Evolutionary conservation across 2,888 invertebrate species (phyloP).

Genomic region (Athrips mouffetella): DNA sequence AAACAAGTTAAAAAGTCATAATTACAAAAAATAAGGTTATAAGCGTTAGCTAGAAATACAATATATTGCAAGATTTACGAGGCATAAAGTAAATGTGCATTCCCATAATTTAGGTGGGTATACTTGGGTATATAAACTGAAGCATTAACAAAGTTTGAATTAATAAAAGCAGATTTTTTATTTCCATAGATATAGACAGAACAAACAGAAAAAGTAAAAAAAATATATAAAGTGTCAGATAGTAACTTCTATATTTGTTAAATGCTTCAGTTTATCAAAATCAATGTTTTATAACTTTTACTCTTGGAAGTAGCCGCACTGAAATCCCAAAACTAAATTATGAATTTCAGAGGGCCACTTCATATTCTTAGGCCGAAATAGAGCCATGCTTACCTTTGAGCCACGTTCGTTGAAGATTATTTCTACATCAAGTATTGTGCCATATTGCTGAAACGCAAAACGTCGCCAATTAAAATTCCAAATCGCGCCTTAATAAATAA

Average conservation of each 20-base stretch:
- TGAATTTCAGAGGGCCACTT: slow-evolving; percentile 62
- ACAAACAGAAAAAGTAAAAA: no score
- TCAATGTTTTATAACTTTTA: background rate
- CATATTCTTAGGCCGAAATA: slow-evolving; percentile 25
- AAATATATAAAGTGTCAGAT: slow-evolving; percentile 10
- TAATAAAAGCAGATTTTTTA: no score
- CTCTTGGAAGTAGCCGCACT: slow-evolving; percentile 42
- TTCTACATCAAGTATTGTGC: slow-evolving; percentile 99
- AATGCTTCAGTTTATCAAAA: slow-evolving; percentile 1
- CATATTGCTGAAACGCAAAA: slow-evolving; percentile 94
- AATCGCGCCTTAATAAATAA: slow-evolving; percentile 20
- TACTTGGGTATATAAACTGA: background rate
- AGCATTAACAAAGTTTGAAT: background rate
- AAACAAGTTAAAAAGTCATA: background rate
- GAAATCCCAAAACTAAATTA: slow-evolving; percentile 39
- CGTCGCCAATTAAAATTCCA: slow-evolving; percentile 41
- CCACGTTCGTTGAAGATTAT: slow-evolving; percentile 99
- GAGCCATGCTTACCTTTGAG: slow-evolving; percentile 93
- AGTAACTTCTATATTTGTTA: slow-evolving; percentile 11
- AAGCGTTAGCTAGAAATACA: no score
- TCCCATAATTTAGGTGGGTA: slow-evolving; percentile 29
- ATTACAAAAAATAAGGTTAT: no score
- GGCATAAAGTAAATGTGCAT: slow-evolving; percentile 15
- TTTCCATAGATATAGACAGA: no score
- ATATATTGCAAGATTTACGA: background rate